phyloP scores from a whole-genome alignment of 1,140 invertebrate species.

The Neoseiulus cucumeris region DNA sequence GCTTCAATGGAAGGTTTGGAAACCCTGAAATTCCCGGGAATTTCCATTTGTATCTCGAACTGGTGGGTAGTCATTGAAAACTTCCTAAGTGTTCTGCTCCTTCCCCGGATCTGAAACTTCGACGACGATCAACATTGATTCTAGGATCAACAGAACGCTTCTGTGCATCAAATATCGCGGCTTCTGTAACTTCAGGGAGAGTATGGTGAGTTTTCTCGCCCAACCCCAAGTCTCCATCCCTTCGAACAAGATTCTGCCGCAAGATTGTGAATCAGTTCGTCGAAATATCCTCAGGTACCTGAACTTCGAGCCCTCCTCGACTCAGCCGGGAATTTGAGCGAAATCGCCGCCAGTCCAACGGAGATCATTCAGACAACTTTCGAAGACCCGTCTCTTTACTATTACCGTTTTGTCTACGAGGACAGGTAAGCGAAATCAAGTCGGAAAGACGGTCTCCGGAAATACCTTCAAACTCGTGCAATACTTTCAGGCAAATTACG shows the following conservation, averaged over 20 bases:
- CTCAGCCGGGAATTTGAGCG: not conserved
- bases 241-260: no score
- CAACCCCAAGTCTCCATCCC: no score
- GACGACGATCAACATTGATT: no score
- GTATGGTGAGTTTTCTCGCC: no score
- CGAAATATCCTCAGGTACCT: not conserved
- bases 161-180: no score
- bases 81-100: no score
- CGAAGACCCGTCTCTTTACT: not conserved
- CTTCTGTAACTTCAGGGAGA: no score
- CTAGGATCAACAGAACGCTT: no score
- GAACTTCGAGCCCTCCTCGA: not conserved
- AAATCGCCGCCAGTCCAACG: not conserved
- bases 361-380: not conserved
- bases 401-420: not conserved
- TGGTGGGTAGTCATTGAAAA: not conserved
- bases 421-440: not conserved
- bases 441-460: not conserved
- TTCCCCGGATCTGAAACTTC: no score
- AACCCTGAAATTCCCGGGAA: not conserved
- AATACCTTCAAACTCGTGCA: not conserved
- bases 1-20: not conserved
- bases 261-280: no score
- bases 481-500: not conserved
- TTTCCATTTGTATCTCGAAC: not conserved